Conservation (phyloP, 2,888 invertebrate genomes). For the Hoplodrina ambigua region DNA sequence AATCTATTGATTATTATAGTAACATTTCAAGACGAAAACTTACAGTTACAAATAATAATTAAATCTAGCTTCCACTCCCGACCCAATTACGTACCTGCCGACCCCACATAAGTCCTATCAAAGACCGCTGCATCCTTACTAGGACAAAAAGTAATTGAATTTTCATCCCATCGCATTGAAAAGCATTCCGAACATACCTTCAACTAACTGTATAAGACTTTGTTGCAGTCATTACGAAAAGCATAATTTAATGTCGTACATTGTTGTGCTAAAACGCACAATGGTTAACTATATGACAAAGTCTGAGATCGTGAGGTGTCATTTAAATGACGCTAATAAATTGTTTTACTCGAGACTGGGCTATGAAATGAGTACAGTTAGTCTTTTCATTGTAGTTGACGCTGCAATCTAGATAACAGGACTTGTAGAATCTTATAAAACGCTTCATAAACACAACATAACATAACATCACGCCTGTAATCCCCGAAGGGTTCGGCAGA, state of each 20-base stretch:
- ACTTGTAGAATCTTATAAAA: background rate
- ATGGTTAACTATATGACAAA: constrained; percentile 48
- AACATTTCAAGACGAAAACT: background rate
- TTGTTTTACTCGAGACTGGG: constrained; percentile 12
- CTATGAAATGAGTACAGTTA: constrained; percentile 32
- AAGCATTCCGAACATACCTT: constrained; percentile 50
- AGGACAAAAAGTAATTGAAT: constrained; percentile 46
- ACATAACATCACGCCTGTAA: too few relatives aligned
- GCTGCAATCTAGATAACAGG: constrained; percentile 9
- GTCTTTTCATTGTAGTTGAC: constrained; percentile 32
- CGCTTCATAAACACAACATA: too few relatives aligned
- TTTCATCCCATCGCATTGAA: constrained; percentile 49
- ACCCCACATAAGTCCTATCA: constrained; percentile 15
- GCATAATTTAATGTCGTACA: constrained; percentile 52
- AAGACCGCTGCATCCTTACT: constrained; percentile 41
- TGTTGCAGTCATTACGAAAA: constrained; percentile 49
- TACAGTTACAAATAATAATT: background rate
- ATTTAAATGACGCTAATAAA: constrained; percentile 57
- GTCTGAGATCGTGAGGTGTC: constrained; percentile 48
- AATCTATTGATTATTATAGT: too few relatives aligned
- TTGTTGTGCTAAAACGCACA: constrained; percentile 55
- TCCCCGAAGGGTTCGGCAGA: too few relatives aligned
- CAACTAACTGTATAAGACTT: constrained; percentile 48
- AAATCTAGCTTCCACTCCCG: constrained; percentile 1
- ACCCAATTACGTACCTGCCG: constrained; percentile 34